Evolutionary conservation across 2,888 invertebrate genomes (phyloP).

Genomic region (Drosophila pseudotakahashii): DNA sequence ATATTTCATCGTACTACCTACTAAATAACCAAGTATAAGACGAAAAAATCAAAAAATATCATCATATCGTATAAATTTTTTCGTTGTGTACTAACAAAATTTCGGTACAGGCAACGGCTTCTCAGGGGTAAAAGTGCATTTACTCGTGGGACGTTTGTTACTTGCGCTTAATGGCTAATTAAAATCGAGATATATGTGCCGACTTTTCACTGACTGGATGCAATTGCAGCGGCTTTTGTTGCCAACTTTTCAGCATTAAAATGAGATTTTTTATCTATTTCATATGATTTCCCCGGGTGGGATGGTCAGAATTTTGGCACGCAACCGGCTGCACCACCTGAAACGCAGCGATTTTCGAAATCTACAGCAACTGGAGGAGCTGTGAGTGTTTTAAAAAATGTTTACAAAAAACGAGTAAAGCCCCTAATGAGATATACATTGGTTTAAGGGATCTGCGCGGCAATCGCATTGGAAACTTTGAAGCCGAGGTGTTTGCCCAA

Average conservation of each 20-base stretch:
- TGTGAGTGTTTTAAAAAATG: slow-evolving; percentile 69
- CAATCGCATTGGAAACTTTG: slow-evolving; percentile 84
- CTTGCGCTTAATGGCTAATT: slow-evolving; percentile 72
- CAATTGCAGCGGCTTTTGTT: slow-evolving; percentile 32
- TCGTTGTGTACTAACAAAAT: neutral
- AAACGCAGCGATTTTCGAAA: slow-evolving; percentile 73
- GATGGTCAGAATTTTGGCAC: slow-evolving; percentile 78
- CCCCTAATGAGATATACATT: slow-evolving; percentile 1
- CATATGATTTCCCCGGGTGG: neutral
- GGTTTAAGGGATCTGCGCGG: slow-evolving; percentile 84
- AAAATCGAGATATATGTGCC: slow-evolving; percentile 53
- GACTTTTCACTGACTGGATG: slow-evolving; percentile 21
- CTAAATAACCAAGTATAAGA: too few species aligned
- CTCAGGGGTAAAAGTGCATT: neutral
- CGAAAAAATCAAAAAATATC: too few species aligned
- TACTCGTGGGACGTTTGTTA: slow-evolving; percentile 28
- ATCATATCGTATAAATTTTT: neutral
- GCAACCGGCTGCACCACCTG: slow-evolving; percentile 77
- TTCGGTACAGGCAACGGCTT: neutral
- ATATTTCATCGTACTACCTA: too few species aligned
- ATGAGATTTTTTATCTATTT: slow-evolving; percentile 50
- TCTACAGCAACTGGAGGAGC: slow-evolving; percentile 75
- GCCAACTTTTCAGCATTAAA: slow-evolving; percentile 60
- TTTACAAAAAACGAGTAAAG: too few species aligned
- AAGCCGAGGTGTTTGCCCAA: slow-evolving; percentile 81